Evolutionary conservation across 2,113 vertebrate genomes (phyloP), one percentile per base, ranked within the genome.

Genomic region (Rhineura floridana): DNA sequence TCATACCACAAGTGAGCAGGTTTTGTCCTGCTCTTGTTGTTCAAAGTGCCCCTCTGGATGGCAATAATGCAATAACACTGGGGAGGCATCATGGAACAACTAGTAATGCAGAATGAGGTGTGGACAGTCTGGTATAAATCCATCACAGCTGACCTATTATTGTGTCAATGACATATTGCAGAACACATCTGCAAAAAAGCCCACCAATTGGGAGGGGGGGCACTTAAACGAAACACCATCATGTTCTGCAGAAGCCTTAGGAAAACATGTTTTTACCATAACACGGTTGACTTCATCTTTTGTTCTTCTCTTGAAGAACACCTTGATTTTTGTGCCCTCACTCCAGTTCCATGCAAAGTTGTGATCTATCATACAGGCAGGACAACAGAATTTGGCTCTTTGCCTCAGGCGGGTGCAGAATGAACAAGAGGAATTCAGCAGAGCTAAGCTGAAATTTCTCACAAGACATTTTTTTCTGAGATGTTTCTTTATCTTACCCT

Each of bases 361-460:
- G 77, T 84, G 65, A 78, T 84, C 87, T 89, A 84, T 52, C 83
- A 44, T 86, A 42, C 50, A 63, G 25, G 87, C 85, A 55, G 50
- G 33, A 86, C 72, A 84, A n/a, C 30, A 88, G 65, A 73, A 84
- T 82, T 91, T 87, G 85, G 85, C 89, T 91, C 94, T 80, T 75
- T 90, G 73, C 85, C 91, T 90, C 93, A 87, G n/a, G n/a, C 39
- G 17, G 86, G 90, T 73, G 46, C 25, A 70, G 44, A 86, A 63
- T 65, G 52, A 70, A 7, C 44, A 52, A 52, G 48, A 67, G 50
- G 65, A 63, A 3, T 76, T 88, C 81, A 88, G 63, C 84, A 70
- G 13, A 70, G 69, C 33, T 70, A 33, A 39, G 39, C 4, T 72
- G 70, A 72, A 39, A 72, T 36, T 17, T 72, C 70, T 72, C 17